phyloP scores from a whole-genome alignment of 2,113 vertebrate species.

The Candoia aspera region DNA sequence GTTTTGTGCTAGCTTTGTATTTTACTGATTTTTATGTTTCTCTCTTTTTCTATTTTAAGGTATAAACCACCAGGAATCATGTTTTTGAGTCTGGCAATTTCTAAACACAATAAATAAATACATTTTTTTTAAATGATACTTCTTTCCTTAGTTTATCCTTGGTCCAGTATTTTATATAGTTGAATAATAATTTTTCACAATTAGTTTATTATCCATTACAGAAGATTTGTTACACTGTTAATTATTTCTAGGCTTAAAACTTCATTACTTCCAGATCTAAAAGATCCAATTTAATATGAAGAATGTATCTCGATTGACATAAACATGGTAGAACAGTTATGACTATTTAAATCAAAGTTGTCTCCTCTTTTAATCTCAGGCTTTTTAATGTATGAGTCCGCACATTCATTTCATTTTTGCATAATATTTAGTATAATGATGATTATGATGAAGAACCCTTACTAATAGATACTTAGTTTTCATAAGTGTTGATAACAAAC shows the following conservation, averaged over 20 bases:
- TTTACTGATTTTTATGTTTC: too few relatives aligned
- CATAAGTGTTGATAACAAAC: background rate
- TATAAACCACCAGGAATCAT: too few relatives aligned
- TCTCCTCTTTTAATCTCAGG: background rate
- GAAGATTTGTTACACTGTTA: too few relatives aligned
- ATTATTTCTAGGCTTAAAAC: too few relatives aligned
- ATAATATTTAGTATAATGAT: background rate
- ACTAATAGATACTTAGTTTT: background rate
- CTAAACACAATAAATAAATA: too few relatives aligned
- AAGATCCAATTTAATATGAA: background rate
- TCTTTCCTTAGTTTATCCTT: background rate
- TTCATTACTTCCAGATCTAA: background rate
- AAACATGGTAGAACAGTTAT: background rate
- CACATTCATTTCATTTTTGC: background rate
- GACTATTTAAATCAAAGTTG: background rate
- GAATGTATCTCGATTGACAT: background rate
- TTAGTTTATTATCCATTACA: background rate
- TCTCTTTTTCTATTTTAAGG: too few relatives aligned
- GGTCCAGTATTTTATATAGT: background rate
- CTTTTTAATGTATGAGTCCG: background rate
- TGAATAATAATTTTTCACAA: background rate
- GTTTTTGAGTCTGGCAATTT: too few relatives aligned
- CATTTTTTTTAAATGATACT: too few relatives aligned
- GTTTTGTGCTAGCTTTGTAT: too few relatives aligned
- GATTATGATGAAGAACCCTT: background rate